Evolutionary conservation across 2,113 vertebrate genomes (phyloP).

Genomic region (Lynx canadensis): DNA sequence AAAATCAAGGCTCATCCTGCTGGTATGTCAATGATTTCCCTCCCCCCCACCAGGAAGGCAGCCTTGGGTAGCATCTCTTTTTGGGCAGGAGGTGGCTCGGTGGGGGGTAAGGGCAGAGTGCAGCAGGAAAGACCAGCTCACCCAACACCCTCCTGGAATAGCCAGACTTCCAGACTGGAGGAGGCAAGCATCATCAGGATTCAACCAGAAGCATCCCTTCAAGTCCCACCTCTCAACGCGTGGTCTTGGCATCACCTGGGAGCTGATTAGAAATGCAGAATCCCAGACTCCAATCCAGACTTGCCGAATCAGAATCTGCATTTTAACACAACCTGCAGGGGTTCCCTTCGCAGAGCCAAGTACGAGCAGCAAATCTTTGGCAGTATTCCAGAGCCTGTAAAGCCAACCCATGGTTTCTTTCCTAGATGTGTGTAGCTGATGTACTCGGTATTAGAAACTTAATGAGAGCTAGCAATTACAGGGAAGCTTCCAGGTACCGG

Average conservation of each 20-base stretch:
- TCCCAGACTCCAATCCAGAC: background rate
- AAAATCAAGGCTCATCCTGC: constrained; percentile 47
- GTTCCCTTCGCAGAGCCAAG: background rate
- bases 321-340: background rate
- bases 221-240: fast-evolving
- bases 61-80: background rate
- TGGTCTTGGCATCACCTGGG: background rate
- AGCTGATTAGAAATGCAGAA: background rate
- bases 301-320: background rate
- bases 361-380: background rate
- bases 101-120: background rate
- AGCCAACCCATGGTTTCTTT: background rate
- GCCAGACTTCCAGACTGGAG: background rate
- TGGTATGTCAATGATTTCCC: background rate
- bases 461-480: background rate
- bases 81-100: fast-evolving
- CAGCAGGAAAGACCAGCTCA: background rate
- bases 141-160: constrained; percentile 11
- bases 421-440: background rate
- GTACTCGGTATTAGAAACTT: background rate
- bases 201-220: background rate
- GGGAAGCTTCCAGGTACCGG: background rate
- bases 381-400: background rate
- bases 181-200: fast-evolving
- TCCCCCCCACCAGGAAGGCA: background rate